Evolutionary conservation across 2,797 vertebrate genomes (phyloP), one percentile per base, ranked within the genome.

Genomic region (Pyrocephalus nanus): DNA sequence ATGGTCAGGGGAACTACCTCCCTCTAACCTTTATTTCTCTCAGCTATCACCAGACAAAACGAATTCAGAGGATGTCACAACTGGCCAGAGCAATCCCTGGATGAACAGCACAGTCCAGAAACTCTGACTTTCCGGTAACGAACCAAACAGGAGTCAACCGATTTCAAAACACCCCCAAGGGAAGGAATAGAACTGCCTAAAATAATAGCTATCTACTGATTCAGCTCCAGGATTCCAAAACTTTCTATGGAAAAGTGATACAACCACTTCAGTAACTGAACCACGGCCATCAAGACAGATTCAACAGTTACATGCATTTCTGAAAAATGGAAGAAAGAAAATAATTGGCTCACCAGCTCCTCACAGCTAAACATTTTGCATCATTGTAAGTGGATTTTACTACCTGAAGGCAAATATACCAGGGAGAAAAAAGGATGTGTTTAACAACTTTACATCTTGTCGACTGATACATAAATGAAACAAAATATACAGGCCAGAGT

Each of bases 151-250:
- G 72, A 94, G 85, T 86, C 55, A 90, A 94, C 51, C 0, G 0
- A 91, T 83, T 91, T 78, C 93, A 86, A 78, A 91, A 93, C 15
- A 70, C 12, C 61, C 82, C 51, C 62, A 75, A 64, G 54, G 32
- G 72, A 93, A 42, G 70, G 47, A 88, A 78, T 0, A 92, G 87
- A 78, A 84, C 6, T 12, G 51, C 40, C 66, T 77, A 51, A 69
- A 93, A 83, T 21, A 91, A 81, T 0, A 77, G n/a, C 50, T 71
- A 25, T 54, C 88, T 72, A 80, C 29, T 25, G 1, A 32, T 65
- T 66, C 72, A 75, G 54, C 54, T 30, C 12, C 19, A 74, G 54
- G 43, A 86, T 69, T 72, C 72, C 61, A 54, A 91, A 86, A 55
- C 42, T 85, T 74, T 34, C 81, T 91, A 48, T 1, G 7, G 60